Base-by-base conservation (phyloP, 2,113 vertebrate species). In the Ailurus styani region DNA sequence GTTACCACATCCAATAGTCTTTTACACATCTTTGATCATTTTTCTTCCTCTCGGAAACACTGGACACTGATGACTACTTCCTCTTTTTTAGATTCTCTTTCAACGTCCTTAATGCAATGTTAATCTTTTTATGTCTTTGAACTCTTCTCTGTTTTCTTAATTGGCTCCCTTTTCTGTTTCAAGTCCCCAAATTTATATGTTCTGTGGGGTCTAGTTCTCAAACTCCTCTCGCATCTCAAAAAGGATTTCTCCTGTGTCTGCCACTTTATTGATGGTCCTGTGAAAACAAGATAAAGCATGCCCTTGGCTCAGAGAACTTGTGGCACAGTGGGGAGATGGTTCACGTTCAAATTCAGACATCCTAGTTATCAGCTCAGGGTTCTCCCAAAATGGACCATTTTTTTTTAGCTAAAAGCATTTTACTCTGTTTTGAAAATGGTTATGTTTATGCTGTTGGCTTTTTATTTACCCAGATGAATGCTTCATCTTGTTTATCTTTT, bases 111-210 rank as follows among this genome's bases (percentile, higher is more conserved):
- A 90, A 18, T 47, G 2, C 17, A 50, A 10, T 75, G 31, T 78
- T 78, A 54, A 54, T 64, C 40, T 20, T 54, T 37, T 93, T 25
- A 54, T n/a, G 6, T 85, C 55, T 88, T n/a, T 86, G 70, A 94
- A 94, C 8, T 66, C n/a, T 90, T 60, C 34, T 62, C 37, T 85
- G 2, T 57, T 31, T 81, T 37, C 9, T 73, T 62, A 77, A 42
- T 29, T 66, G 14, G 7, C 21, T 79, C 29, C 2, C 0, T 64
- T 42, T 52, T 31, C 40, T 75, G 7, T 94, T 84, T 81, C 54
- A 7, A 5, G 47, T 20, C 6, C 3, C 34, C 75, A 82, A 45
- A 57, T 40, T 6, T 34, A 31, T 11, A 3, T 54, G 15, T 68
- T 52, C 47, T 45, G 2, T 15, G 64, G 11, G 6, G 1, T 50